These are phyloP conservation scores for Gnathonemus echidnorhynchus DNA, from an alignment of 2,113 vertebrate genomes.

Conservation along the genomic window DNA sequence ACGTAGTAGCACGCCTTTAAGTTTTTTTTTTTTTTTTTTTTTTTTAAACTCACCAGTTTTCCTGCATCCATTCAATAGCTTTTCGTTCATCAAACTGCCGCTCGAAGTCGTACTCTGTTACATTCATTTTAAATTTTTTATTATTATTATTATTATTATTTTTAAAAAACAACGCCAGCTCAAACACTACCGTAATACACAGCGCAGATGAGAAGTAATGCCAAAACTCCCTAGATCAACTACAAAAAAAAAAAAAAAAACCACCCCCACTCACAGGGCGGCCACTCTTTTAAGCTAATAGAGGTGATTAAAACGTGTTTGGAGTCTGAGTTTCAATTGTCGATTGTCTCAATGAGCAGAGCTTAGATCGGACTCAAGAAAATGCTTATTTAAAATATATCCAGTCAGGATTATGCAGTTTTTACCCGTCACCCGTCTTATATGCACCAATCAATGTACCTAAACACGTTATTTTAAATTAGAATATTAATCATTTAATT, in stretches of 20 bases:
- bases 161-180: neutral
- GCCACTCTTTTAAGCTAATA: neutral
- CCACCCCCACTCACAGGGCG: neutral
- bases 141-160: no score
- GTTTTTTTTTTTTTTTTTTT: neutral
- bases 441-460: neutral
- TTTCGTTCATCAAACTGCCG: constrained; percentile 32
- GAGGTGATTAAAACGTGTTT: neutral
- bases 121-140: neutral
- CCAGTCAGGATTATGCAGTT: neutral
- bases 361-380: neutral
- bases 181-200: neutral
- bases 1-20: neutral
- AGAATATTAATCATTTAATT: neutral
- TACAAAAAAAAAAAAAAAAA: neutral
- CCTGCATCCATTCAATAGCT: constrained; percentile 53
- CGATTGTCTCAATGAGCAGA: neutral
- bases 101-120: constrained; percentile 59
- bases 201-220: neutral
- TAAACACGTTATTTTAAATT: neutral
- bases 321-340: neutral
- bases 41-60: constrained; percentile 60
- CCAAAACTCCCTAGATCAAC: neutral
- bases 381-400: neutral
- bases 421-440: neutral